These are phyloP conservation scores for Tragelaphus oryx DNA, from an alignment of 2,797 vertebrate genomes.

Conservation along the genomic window DNA sequence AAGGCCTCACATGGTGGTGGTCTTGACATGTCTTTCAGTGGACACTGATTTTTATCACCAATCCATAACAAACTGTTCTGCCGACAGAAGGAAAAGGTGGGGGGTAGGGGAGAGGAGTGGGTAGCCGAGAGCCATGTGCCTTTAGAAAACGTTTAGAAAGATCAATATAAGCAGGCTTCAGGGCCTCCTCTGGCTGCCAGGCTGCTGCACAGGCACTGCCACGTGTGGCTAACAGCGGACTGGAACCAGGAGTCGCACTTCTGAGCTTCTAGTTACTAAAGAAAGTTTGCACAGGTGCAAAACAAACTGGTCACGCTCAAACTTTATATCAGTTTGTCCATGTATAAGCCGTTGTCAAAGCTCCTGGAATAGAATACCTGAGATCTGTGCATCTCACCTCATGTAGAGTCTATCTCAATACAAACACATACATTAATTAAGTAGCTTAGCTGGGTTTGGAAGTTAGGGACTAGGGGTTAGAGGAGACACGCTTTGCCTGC, in stretches of 20 bases:
- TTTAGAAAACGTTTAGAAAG: slow-evolving; percentile 56
- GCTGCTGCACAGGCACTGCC: not conserved
- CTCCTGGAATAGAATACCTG: not conserved
- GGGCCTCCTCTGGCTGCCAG: not conserved
- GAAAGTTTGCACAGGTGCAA: not conserved
- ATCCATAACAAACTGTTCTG: slow-evolving; percentile 75
- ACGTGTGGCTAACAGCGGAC: not conserved
- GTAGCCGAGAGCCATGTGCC: slow-evolving; percentile 46
- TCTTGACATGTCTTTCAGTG: slow-evolving; percentile 78
- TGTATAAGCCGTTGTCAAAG: not conserved
- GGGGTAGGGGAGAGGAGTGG: not conserved
- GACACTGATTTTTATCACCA: slow-evolving; percentile 80
- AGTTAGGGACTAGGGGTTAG: too few relatives aligned
- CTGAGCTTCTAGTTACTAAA: not conserved
- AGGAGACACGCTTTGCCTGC: not conserved
- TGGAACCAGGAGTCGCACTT: not conserved
- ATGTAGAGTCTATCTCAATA: not conserved
- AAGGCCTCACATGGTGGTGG: slow-evolving; percentile 74
- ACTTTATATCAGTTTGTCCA: not conserved
- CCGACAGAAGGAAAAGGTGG: slow-evolving; percentile 61
- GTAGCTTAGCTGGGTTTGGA: not conserved
- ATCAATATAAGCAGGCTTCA: not conserved
- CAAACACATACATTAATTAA: not conserved
- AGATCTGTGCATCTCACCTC: not conserved
- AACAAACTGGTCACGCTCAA: not conserved